Base-by-base conservation (phyloP, 2,888 invertebrate genomes). In the Plebejus anna region DNA sequence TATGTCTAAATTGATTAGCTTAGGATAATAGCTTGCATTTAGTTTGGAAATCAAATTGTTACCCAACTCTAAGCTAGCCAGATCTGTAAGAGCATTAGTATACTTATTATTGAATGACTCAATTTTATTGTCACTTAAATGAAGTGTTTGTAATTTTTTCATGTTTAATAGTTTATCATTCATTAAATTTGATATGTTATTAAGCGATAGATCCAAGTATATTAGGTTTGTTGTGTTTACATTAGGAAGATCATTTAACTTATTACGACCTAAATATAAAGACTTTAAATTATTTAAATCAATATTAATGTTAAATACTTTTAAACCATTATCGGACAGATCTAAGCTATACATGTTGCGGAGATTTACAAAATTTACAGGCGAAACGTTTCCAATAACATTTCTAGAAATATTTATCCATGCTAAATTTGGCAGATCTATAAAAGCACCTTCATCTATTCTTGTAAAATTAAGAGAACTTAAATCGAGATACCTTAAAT, bases 401-500 rank as follows among this genome's bases (percentile, higher is more conserved):
- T 91, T 92, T 71, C 88, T 81, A 1, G 92, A 92, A 76, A 93
- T 77, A 79, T 92, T 91, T 5, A 93, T 80, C 79, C 86, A 82
- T 6, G 86, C 86, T 57, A 92, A 75, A n/a, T 88, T 83, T 9
- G 90, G 88, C 79, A 90, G 81, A 80, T 90, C 84, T 22, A 83
- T 76, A 77, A 93, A 88, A 2, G 90, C 88, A 66, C 81, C 81
- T n/a, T 86, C 81, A 22, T 85, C 84, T 47, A 93, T 84, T 80
- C 80, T 83, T 57, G 77, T 87, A 57, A 90, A 81, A 75, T 85
- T 87, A 75, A 88, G 88, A 78, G 86, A 80, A 79, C 86, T 88
- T 32, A 93, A 80, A 80, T 93, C 88, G 75, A 93, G 82, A 79
- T 83, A 88, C 76, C 90, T 83, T 70, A 93, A 80, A 77, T 81